Evolutionary conservation across 2,797 vertebrate genomes (phyloP).

Genomic region (Apogon talboti): DNA sequence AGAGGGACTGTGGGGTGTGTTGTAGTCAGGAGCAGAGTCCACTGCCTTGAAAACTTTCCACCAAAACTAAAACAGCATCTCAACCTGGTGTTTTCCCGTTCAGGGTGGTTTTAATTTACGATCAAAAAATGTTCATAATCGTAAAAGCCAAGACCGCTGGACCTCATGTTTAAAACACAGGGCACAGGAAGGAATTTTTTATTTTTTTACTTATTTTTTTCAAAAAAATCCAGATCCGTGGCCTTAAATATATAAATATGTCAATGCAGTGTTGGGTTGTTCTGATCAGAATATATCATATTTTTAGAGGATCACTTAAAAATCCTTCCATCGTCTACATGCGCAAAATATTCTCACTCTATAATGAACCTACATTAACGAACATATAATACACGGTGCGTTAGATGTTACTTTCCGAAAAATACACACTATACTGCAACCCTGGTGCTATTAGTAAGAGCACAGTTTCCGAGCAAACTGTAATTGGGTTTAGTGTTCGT

Average conservation of each 20-base stretch:
- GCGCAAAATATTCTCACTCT: background rate
- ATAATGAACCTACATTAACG: background rate
- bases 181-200: background rate
- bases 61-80: conserved; percentile 61
- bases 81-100: conserved; percentile 36
- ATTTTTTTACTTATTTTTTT: conserved; percentile 20
- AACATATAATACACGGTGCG: background rate
- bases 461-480: conserved; percentile 6
- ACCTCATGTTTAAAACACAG: conserved; percentile 13
- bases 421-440: background rate
- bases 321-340: background rate
- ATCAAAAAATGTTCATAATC: conserved; percentile 51
- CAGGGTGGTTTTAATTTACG: conserved; percentile 45
- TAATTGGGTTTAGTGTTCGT: conserved; percentile 36
- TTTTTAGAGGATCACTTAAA: background rate
- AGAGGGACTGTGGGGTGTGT: background rate
- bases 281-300: conserved; percentile 1
- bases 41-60: conserved; percentile 54
- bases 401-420: background rate
- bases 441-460: background rate
- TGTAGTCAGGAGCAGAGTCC: background rate
- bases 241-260: conserved; percentile 23
- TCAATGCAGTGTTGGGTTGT: background rate
- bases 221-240: conserved; percentile 1
- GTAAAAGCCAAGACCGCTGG: conserved; percentile 28